phyloP scores from a whole-genome alignment of 2,113 vertebrate genomes.

The Amblyopsis rosae region DNA sequence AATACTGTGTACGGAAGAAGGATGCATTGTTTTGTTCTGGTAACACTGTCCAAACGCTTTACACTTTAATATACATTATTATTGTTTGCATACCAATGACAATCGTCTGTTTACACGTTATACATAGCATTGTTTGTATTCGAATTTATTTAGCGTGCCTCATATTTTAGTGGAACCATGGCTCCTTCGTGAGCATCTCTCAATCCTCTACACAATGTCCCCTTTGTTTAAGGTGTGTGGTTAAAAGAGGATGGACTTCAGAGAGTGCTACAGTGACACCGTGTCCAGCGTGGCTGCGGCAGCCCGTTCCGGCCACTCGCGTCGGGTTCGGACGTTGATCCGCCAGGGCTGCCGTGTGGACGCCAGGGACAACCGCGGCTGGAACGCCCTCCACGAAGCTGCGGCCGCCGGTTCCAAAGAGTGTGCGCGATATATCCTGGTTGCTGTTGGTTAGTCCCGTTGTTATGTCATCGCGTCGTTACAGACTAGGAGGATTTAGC shows the following conservation, averaged over 20 bases:
- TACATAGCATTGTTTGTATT: too few species aligned
- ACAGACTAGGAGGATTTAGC: not conserved
- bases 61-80: too few species aligned
- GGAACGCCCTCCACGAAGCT: conserved; percentile 90
- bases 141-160: too few species aligned
- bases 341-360: conserved; percentile 79
- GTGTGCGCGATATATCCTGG: conserved; percentile 80
- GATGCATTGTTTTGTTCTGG: too few species aligned
- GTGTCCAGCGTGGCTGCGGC: conserved; percentile 85
- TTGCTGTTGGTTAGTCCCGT: conserved; percentile 58
- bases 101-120: too few species aligned
- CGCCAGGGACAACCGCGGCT: conserved; percentile 91
- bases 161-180: not conserved
- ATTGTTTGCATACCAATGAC: too few species aligned
- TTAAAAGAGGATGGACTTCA: conserved; percentile 84
- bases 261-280: conserved; percentile 83
- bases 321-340: conserved; percentile 79
- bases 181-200: not conserved
- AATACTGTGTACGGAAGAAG: too few species aligned
- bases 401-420: conserved; percentile 79
- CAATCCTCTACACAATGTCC: not conserved
- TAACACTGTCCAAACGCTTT: too few species aligned
- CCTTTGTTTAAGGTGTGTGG: not conserved
- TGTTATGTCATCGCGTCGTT: not conserved
- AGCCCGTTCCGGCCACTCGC: conserved; percentile 77